phyloP scores from a whole-genome alignment of 2,888 invertebrate genomes.

The Dichetophora obliterata region DNA sequence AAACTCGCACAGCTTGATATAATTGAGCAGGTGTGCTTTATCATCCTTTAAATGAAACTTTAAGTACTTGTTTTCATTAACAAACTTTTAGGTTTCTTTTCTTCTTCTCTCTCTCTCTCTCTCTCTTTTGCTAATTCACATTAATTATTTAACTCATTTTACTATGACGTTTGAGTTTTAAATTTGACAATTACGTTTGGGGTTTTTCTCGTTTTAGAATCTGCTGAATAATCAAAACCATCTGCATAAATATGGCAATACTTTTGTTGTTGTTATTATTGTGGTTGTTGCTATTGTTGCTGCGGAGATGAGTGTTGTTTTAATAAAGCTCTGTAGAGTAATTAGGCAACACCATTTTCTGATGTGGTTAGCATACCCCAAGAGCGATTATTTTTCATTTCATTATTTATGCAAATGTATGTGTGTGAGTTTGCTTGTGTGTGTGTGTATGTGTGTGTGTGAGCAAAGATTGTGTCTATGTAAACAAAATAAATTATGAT shows the following conservation, averaged over 20 bases:
- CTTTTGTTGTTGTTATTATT: neutral
- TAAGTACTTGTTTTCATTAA: neutral
- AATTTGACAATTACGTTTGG: neutral
- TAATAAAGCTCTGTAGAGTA: neutral
- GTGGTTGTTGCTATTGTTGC: neutral
- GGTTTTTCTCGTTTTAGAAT: neutral
- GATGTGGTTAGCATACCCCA: slow-evolving; percentile 20
- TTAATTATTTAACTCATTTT: neutral
- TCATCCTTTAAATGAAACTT: neutral
- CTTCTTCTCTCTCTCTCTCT: neutral
- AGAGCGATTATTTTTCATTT: slow-evolving; percentile 22
- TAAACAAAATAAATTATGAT: slow-evolving; percentile 25
- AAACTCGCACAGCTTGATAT: too few species aligned
- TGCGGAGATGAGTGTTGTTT: neutral
- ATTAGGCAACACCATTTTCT: neutral
- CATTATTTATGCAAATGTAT: slow-evolving; percentile 33
- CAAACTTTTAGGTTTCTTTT: neutral
- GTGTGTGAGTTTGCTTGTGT: neutral
- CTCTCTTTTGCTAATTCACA: neutral
- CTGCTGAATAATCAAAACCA: neutral
- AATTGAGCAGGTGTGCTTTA: too few species aligned
- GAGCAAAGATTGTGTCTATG: slow-evolving; percentile 19
- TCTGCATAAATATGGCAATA: neutral
- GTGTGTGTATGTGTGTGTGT: neutral
- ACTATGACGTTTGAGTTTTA: neutral